Base-by-base conservation (phyloP, 2,888 invertebrate species). In the Yponomeuta cagnagella region DNA sequence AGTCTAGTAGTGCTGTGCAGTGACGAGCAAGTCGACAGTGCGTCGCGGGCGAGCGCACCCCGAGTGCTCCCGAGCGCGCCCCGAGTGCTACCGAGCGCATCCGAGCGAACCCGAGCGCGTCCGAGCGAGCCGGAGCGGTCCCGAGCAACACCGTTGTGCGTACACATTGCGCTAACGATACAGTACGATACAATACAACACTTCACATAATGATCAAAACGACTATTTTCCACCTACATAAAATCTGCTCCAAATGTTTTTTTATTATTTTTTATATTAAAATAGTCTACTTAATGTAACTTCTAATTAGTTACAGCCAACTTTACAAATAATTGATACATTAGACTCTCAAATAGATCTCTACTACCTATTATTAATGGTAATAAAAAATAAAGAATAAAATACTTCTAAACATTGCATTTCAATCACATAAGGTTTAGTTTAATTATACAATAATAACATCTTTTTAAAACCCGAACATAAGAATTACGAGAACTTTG, bases 391-490 rank as follows among this genome's bases (percentile, higher is more conserved):
- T 91, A 92, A 92, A 90, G 88, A 91, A 91, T 91, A 92, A 92
- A 92, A 92, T 92, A 92, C 92, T 92, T 91, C 90, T 92, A 92
- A 91, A 92, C 90, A 92, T 92, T 92, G 92, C 92, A 91, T 92
- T 91, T 91, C 90, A 90, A 92, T 92, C 92, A 92, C 92, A 91
- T 91, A 90, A 90, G 90, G 90, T 91, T 90, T 90, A 90, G 88
- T 90, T 90, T 90, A 89, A 90, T 87, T 87, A 90, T 88, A 90
- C 86, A 87, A 90, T 90, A 90, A 90, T 90, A 91, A 90, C 90
- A 91, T 90, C 81, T 89, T 89, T 89, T 87, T 88, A 84, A 86
- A 91, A 90, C 90, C 90, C 89, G 90, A 90, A 92, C 88, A 87
- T 89, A 90, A 91, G 87, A 89, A 86, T 89, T 90, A 90, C 87